phyloP scores from a whole-genome alignment of 2,797 vertebrate species.

The Sebastes vulpes region DNA sequence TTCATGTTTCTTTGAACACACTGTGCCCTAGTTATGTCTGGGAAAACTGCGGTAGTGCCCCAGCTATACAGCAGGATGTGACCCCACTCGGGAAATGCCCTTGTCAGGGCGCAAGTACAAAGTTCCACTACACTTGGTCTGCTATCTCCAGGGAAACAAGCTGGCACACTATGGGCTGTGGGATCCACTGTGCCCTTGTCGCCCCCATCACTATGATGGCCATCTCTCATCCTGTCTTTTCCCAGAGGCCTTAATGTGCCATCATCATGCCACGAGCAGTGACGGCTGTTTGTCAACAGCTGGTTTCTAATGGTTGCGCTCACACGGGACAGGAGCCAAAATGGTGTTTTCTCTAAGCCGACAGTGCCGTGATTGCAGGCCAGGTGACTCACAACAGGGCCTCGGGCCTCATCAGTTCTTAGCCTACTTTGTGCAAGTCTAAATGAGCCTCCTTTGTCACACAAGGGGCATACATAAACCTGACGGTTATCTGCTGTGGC shows the following conservation, averaged over 20 bases:
- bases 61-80: constrained; percentile 33
- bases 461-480: background rate
- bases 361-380: background rate
- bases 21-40: constrained; percentile 30
- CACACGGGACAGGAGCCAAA: background rate
- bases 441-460: constrained; percentile 25
- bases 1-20: background rate
- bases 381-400: constrained; percentile 20
- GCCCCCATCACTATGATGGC: constrained; percentile 17
- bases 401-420: constrained; percentile 33
- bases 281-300: constrained; percentile 44
- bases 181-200: constrained; percentile 4
- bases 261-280: constrained; percentile 5
- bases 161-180: background rate
- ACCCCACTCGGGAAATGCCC: constrained; percentile 32
- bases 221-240: constrained; percentile 30
- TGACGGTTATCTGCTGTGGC: constrained; percentile 16
- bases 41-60: constrained; percentile 2
- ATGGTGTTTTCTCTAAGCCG: constrained; percentile 8
- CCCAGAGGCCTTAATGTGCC: constrained; percentile 36
- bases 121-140: constrained; percentile 37
- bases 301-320: constrained; percentile 28
- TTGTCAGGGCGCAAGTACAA: constrained; percentile 47
- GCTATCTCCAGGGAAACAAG: constrained; percentile 48
- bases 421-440: constrained; percentile 13